Evolutionary conservation across 2,797 vertebrate species (phyloP), one percentile per base, ranked within the genome.

Genomic region (Euthynnus affinis): DNA sequence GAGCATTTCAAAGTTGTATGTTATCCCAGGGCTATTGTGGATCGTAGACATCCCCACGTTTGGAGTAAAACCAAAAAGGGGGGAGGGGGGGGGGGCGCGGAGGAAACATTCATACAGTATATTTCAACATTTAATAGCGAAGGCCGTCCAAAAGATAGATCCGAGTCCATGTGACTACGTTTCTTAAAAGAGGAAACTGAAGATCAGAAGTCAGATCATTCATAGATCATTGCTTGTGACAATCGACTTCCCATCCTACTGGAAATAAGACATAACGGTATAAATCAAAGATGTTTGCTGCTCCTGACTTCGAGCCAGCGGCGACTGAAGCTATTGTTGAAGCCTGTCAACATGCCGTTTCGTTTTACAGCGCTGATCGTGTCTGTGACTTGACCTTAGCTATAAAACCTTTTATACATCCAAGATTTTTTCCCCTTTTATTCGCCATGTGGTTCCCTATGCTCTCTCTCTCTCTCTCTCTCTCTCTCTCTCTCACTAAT

Each of bases 291-390:
- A 57, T 61, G 27, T 32, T n/a, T n/a, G n/a, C n/a, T 44, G 34
- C 49, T 62, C 34, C 23, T 29, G 48, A 60, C 25, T 32, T 9
- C 15, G 6, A 20, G 42, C 67, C 40, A 44, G 1, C 53, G 32
- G 60, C 15, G 25, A 49, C 40, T 27, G 40, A 25, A 48, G 6
- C 60, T 53, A 10, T 71, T 71, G 64, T 37, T 0, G 22, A 70
- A 46, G 40, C n/a, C 51, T 78, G 75, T 81, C 62, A 76, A 1
- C 77, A 75, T 71, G 27, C 49, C 42, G 49, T 65, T 61, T 56
- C 40, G 46, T 82, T 84, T 87, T 76, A 70, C 34, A 29, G 10
- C 1, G 5, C 48, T 37, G 48, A 9, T 64, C 6, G 5, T 74
- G 59, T 74, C 49, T 58, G 20, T 75, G 71, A 83, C 56, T 55